Evolutionary conservation across 2,888 invertebrate genomes (phyloP), one percentile per base, ranked within the genome.

Genomic region (Lapara coniferarum): DNA sequence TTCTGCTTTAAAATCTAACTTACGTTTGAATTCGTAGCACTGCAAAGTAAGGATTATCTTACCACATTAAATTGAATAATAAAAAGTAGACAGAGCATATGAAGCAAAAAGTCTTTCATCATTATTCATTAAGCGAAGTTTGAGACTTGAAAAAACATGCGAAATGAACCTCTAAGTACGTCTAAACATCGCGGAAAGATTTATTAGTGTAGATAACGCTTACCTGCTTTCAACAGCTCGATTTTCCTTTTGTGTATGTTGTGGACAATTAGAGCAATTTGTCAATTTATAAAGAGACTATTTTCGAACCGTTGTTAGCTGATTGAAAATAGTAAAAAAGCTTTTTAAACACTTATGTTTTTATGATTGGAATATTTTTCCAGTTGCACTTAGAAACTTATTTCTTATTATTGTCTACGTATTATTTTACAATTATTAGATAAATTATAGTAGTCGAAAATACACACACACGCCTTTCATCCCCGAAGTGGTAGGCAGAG

Each of bases 181-280:
- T 49, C 49, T 63, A 63, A 63, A 49, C 63, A 63, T 63, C 63
- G 63, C 49, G 16, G 25, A 49, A 19, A 63, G 63, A 63, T 63
- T 63, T 63, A 49, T 63, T 63, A 63, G 46, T 13, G 46, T 63
- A 63, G 63, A 63, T 63, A 63, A 63, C 19, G 19, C 19, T 63
- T 63, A 63, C 63, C 63, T 63, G 63, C 63, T 63, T 63, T 63
- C 63, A 49, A 63, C 63, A 49, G 63, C 59, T 49, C 63, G 63
- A 63, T 63, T 63, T 63, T 63, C 63, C 63, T 63, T 63, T 63
- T 63, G 46, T 46, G 49, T 46, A 19, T 16, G 63, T 63, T 7
- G 63, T 19, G 16, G 19, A 19, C 12, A 16, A 49, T 49, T 14
- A 13, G 8, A 13, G 14, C n/a, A n/a, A 30, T 37, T 14, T 30